Conservation (phyloP, 92 coral and sea anemone species). For the Zoanthus sansibaricus region DNA sequence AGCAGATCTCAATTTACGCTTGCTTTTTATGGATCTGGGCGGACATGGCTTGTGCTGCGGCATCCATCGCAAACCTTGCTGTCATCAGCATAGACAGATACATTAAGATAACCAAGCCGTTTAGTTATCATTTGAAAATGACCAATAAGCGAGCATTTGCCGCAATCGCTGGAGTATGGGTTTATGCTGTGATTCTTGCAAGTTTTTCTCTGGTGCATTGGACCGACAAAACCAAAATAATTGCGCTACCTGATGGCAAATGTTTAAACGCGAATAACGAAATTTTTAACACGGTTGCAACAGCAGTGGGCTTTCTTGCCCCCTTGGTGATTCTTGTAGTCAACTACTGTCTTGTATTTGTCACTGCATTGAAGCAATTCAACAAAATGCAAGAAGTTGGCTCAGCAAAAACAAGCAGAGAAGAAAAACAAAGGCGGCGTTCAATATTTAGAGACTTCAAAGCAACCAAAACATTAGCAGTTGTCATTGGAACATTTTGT, state of each 20-base stretch:
- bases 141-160: conserved; percentile 75
- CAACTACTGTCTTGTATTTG: conserved; percentile 81
- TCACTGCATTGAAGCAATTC: conserved; percentile 89
- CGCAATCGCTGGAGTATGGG: conserved; percentile 85
- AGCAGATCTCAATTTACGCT: conserved; percentile 51
- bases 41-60: conserved; percentile 93
- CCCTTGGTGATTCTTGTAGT: conserved; percentile 81
- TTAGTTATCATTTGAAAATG: conserved; percentile 78
- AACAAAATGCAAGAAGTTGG: conserved; percentile 76
- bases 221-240: conserved; percentile 51
- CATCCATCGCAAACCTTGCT: conserved; percentile 91
- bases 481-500: conserved; percentile 92
- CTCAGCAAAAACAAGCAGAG: conserved; percentile 47
- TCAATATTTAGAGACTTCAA: conserved; percentile 81
- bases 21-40: conserved; percentile 90
- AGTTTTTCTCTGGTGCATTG: conserved; percentile 69
- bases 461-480: conserved; percentile 93
- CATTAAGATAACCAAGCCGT: conserved; percentile 96
- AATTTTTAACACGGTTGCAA: conserved; percentile 92
- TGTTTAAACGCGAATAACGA: conserved; percentile 70
- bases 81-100: conserved; percentile 93
- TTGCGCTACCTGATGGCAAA: background rate
- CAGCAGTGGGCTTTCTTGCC: conserved; percentile 81
- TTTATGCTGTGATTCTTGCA: conserved; percentile 76
- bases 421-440: conserved; percentile 69